A percentile compares a stretch with the other conserved stretches of the same genome.
phyloP scores from a whole-genome alignment of 2,888 invertebrate genomes.

The Arctia plantaginis region DNA sequence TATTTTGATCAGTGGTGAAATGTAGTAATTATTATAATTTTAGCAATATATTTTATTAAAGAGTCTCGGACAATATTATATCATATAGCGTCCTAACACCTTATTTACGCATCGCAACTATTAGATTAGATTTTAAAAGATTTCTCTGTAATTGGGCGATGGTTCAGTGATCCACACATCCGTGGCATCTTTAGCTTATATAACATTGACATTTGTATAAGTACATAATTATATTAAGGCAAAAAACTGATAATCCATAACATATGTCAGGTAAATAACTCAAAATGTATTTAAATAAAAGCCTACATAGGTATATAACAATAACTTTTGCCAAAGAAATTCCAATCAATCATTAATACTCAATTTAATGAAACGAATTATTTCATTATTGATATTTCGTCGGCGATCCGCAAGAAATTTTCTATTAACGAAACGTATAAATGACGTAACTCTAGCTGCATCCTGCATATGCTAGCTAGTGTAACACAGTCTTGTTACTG shows the following conservation, averaged over 20 bases:
- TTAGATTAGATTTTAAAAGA: not conserved
- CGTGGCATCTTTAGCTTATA: no score
- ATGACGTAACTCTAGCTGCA: slow-evolving; percentile 31
- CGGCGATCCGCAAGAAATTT: slow-evolving; percentile 43
- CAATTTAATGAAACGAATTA: slow-evolving; percentile 42
- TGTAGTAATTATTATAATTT: not conserved
- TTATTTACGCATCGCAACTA: not conserved
- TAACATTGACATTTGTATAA: not conserved
- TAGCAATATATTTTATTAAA: not conserved
- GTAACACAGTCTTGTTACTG: slow-evolving; percentile 45
- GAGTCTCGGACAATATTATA: not conserved
- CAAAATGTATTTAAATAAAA: no score
- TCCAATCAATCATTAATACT: slow-evolving; percentile 15
- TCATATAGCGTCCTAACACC: not conserved
- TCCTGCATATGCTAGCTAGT: slow-evolving; percentile 28
- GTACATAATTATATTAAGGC: not conserved
- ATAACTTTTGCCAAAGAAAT: slow-evolving; percentile 10
- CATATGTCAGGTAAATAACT: not conserved
- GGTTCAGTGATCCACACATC: not conserved
- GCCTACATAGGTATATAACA: slow-evolving; percentile 7
- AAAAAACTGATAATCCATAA: not conserved
- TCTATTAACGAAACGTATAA: slow-evolving; percentile 37
- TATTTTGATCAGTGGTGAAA: not conserved
- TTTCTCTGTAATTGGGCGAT: not conserved
- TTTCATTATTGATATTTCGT: slow-evolving; percentile 34